Base-by-base conservation (phyloP, 2,797 vertebrate genomes). In the Malurus leucopterus region DNA sequence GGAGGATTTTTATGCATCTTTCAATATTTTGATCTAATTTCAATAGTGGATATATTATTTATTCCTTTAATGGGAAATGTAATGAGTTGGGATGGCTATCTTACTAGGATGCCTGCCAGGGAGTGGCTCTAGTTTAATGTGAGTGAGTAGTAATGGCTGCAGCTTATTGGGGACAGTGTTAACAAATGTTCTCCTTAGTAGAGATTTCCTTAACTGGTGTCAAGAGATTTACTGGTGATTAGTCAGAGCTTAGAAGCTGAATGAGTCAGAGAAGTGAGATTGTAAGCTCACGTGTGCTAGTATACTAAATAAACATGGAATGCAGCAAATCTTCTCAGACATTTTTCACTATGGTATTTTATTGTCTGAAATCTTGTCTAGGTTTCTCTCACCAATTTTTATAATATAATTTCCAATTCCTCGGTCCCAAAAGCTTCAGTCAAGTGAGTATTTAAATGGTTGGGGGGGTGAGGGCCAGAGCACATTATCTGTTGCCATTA, bases 21-120 rank as follows among this genome's bases (percentile, higher is more conserved):
- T 62, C 59, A 78, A 62, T 89, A 90, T 92, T 91, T 92, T 90
- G 73, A 85, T 89, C 73, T 80, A n/a, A 83, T 93, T 91, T 95
- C 70, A 81, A 46, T 83, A 70, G 38, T 0, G 32, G 59, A 69
- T 75, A 38, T 59, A 81, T 88, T 87, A 75, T 78, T 90, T 92
- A 63, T 90, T 75, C 63, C 53, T 85, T 86, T 89, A 91, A 92
- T 91, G 84, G 86, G 46, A 69, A 63, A 24, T 67, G 49, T 80
- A 90, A 76, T 65, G 73, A 43, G 47, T 78, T 83, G 70, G 82
- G 79, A 83, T 67, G 82, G 73, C 59, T 85, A 0, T 86, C 91
- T 91, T 53, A 77, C 63, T 43, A 85, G 86, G 82, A 90, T 46
- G 57, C 84, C 75, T 89, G 94, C 86, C 78, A 90, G 90, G 63